These are phyloP conservation scores for Champsocephalus esox DNA, from an alignment of 2,797 vertebrate species.

Conservation along the genomic window DNA sequence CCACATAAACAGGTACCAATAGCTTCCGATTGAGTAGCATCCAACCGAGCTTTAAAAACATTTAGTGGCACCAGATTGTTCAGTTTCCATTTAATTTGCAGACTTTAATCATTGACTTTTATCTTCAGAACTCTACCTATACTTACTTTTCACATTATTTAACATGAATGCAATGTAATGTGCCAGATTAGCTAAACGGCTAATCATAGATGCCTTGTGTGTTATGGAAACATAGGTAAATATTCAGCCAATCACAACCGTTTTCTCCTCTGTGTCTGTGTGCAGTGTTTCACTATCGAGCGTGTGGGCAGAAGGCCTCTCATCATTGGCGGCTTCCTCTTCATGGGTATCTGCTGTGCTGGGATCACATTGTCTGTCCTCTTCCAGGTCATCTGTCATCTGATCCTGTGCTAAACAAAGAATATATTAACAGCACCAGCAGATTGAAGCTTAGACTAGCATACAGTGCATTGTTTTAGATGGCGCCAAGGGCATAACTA, in stretches of 20 bases:
- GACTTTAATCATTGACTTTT: neutral
- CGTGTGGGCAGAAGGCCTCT: slow-evolving; percentile 89
- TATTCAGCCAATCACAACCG: neutral
- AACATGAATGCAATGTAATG: neutral
- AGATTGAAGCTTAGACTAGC: neutral
- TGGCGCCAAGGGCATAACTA: neutral
- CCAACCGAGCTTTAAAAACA: too few species aligned
- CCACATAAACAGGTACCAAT: too few species aligned
- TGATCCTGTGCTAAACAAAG: neutral
- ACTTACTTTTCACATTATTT: neutral
- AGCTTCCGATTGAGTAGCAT: too few species aligned
- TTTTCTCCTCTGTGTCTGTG: slow-evolving; percentile 6
- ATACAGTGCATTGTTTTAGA: neutral
- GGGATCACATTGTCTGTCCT: slow-evolving; percentile 89
- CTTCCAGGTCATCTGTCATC: slow-evolving; percentile 84
- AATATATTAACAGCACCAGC: slow-evolving; percentile 29
- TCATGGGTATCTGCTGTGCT: slow-evolving; percentile 90
- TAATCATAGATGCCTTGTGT: neutral
- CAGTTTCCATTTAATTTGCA: too few species aligned
- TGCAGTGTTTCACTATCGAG: slow-evolving; percentile 91
- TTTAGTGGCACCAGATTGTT: too few species aligned
- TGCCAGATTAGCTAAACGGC: neutral
- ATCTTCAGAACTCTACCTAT: neutral
- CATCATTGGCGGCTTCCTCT: slow-evolving; percentile 89
- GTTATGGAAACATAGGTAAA: neutral